phyloP scores from a whole-genome alignment of 2,113 vertebrate genomes.

The western clawed frog (Xenopus tropicalis) region UCB_Xtro_10.0 CM004446.2:62985501-62986000 shows the following conservation, averaged over 20 bases:
- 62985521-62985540: not conserved
- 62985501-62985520: not conserved
- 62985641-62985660: not conserved
- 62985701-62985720: not conserved
- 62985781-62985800: not conserved
- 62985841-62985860: not conserved
- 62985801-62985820: not conserved
- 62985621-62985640: slow-evolving; percentile 4
- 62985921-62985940: not conserved
- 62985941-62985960: not conserved
- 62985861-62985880: not conserved
- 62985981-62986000: not conserved
- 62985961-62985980: not conserved
- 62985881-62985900: not conserved
- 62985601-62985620: slow-evolving; percentile 1
- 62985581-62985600: not conserved
- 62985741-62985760: not conserved
- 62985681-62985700: not conserved
- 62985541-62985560: slow-evolving; percentile 1
- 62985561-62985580: not conserved
- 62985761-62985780: not conserved
- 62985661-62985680: slow-evolving; percentile 8
- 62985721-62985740: slow-evolving; percentile 2
- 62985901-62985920: not conserved
- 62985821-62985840: not conserved